Evolutionary conservation across 2,797 vertebrate genomes (phyloP).

Genomic region (Crocodylus rhombifer): DNA sequence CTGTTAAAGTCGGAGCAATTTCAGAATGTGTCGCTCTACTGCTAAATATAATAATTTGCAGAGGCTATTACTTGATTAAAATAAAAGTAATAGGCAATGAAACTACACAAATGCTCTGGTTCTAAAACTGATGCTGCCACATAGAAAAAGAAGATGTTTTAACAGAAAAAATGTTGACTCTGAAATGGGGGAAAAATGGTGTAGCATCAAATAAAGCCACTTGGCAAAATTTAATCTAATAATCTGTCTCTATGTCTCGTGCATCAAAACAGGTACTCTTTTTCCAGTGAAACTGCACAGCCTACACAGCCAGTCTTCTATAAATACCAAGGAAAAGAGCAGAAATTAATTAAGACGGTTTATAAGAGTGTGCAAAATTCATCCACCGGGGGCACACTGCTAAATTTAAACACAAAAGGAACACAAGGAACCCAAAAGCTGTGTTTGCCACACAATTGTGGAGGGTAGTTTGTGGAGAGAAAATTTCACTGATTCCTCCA

Average conservation of each 20-base stretch:
- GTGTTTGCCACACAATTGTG: neutral
- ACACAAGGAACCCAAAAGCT: neutral
- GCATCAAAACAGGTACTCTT: conserved; percentile 2
- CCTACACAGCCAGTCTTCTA: neutral
- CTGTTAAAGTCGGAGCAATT: neutral
- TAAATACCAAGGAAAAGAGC: conserved; percentile 1
- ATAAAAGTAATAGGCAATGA: neutral
- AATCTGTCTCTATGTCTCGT: neutral
- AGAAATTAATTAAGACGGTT: conserved; percentile 45
- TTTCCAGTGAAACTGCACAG: conserved; percentile 9
- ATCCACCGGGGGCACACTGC: neutral
- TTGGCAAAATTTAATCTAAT: neutral
- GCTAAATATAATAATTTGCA: neutral
- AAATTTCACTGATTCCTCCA: neutral
- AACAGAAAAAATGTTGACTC: neutral
- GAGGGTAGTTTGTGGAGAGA: neutral
- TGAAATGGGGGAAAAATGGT: conserved; percentile 23
- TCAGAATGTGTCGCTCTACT: neutral
- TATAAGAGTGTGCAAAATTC: conserved; percentile 21
- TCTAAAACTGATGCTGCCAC: neutral
- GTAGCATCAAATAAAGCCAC: neutral
- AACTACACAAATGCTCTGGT: neutral
- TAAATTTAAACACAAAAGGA: conserved; percentile 22
- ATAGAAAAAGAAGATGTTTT: neutral
- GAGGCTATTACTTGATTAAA: neutral